These are phyloP conservation scores for Xiphophorus couchianus DNA, from an alignment of 2,113 vertebrate species.

Conservation along the genomic window DNA sequence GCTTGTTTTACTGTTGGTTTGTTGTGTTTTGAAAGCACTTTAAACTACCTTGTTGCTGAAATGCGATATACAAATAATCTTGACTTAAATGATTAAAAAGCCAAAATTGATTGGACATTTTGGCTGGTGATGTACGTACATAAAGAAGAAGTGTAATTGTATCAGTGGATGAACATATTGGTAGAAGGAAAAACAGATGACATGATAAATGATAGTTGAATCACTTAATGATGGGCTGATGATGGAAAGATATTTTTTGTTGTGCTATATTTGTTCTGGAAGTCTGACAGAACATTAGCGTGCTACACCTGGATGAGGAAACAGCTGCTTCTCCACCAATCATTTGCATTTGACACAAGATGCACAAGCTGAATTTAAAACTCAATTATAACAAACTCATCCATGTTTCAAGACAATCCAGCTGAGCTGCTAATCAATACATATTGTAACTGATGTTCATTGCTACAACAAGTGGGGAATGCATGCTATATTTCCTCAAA, in stretches of 20 bases:
- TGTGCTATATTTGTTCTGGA: conserved; percentile 2
- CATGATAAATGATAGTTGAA: neutral
- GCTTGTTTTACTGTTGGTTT: too few relatives aligned
- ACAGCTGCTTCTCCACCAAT: conserved; percentile 52
- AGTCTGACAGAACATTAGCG: conserved; percentile 21
- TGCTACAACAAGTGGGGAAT: conserved; percentile 14
- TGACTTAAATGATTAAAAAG: neutral
- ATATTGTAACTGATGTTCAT: conserved; percentile 12
- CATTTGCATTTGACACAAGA: conserved; percentile 35
- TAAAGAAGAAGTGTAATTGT: neutral
- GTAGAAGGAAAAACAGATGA: conserved; percentile 16
- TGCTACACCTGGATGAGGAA: conserved; percentile 21
- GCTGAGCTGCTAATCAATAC: conserved; percentile 15
- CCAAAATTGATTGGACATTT: neutral
- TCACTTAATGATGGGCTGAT: conserved; percentile 9
- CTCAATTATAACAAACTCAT: conserved; percentile 22
- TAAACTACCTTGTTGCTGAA: too few relatives aligned
- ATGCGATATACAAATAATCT: too few relatives aligned
- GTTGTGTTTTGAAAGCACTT: too few relatives aligned
- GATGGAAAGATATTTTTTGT: conserved; percentile 14
- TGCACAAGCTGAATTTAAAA: conserved; percentile 29
- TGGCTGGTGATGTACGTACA: neutral
- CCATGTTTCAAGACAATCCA: conserved; percentile 3
- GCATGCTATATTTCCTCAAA: neutral
- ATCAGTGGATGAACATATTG: conserved; percentile 13